These are phyloP conservation scores for Nebria salina DNA, from an alignment of 2,888 invertebrate species.

Conservation along the genomic window DNA sequence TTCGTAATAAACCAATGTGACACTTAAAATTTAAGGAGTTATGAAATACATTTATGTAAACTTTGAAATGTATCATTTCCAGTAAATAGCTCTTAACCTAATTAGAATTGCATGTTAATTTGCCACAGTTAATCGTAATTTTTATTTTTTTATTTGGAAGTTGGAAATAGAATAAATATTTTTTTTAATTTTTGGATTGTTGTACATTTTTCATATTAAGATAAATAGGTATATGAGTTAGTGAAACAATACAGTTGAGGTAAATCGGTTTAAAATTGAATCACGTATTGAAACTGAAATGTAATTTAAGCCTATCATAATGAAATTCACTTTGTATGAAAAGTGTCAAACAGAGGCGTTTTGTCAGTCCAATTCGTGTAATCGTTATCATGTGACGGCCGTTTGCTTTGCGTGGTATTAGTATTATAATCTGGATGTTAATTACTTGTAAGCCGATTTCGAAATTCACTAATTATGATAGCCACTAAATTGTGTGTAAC, in stretches of 20 bases:
- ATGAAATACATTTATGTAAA: no score
- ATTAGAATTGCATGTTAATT: no score
- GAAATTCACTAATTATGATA: constrained; percentile 40
- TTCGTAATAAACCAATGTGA: no score
- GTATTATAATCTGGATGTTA: constrained; percentile 46
- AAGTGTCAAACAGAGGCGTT: constrained; percentile 8
- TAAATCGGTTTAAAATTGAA: background rate
- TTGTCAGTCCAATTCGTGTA: constrained; percentile 25
- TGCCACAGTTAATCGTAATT: no score
- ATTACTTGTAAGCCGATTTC: constrained; percentile 45
- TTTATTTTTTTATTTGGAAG: no score
- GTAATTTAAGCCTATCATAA: constrained; percentile 14
- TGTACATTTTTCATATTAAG: background rate
- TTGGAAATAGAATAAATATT: no score
- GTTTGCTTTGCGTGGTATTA: constrained; percentile 33
- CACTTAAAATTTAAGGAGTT: no score
- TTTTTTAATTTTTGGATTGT: no score
- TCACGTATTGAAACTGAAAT: background rate
- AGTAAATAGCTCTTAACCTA: no score
- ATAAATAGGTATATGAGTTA: background rate
- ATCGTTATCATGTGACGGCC: constrained; percentile 39
- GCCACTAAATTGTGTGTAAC: constrained; percentile 28
- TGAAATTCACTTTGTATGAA: constrained; percentile 18
- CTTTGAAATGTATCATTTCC: no score
- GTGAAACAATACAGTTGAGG: background rate